Evolutionary conservation across 2,888 invertebrate species (phyloP), one percentile per base, ranked within the genome.

Genomic region (Idaea straminata): DNA sequence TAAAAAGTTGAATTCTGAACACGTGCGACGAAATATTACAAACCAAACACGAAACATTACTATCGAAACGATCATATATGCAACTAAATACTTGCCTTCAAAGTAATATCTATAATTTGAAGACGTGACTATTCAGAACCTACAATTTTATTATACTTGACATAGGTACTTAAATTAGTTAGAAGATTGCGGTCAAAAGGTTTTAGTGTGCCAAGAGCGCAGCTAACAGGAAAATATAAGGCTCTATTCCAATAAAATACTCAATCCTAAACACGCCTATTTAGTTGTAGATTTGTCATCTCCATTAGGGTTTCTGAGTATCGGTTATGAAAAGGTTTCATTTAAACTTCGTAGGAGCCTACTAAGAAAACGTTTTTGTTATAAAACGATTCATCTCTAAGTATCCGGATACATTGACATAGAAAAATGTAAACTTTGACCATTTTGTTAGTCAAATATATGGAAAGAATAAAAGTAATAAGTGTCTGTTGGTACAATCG

Each of bases 91-190:
- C 69, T 25, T 25, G 25, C 25, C 61, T 67, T 57, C 57, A 57
- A 57, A 66, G 60, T 60, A 62, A 60, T 36, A 63, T 61, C 69
- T 69, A 70, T 71, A 70, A 71, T 66, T 63, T 67, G 69, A 71
- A 72, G 65, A 74, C 68, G 71, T 74, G 73, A 72, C 71, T 69
- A 64, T 62, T 71, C 71, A 67, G 61, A 64, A 62, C 58, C 67
- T 69, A 64, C 62, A 69, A 67, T 69, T 47, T 47, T 10, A 25
- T 25, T 25, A 47, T 64, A 67, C 67, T 66, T 65, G 64, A 58
- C 61, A 63, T 57, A 70, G 25, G 25, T 1, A 25, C 71, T 71
- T 66, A 67, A 70, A 68, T 74, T 72, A 74, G 69, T 65, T 15
- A 63, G 71, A 72, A 72, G 64, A 64, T 62, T 74, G 74, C 66